Base-by-base conservation (phyloP, 2,888 invertebrate genomes). In the Torymus aiolomorphi region DNA sequence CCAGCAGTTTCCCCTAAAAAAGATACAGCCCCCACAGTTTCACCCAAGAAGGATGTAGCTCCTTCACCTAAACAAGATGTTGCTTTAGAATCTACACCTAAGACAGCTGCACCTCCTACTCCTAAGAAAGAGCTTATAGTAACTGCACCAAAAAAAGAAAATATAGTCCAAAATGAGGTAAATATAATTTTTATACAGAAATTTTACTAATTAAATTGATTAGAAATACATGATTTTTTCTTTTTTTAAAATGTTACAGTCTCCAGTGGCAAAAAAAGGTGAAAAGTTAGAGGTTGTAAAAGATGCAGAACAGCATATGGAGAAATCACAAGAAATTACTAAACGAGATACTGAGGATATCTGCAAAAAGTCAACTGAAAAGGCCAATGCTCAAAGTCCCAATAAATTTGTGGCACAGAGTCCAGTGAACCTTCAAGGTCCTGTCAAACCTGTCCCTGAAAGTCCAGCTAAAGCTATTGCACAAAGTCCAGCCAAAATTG, bases 311-410 rank as follows among this genome's bases (percentile, higher is more conserved):
- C 65, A 79, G 16, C 76, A 66, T 59, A n/a, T 59, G 0, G 80
- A 80, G 1, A 71, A 81, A 65, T 16, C 81, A 54, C 63, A 83
- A 78, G 80, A 76, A 77, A 57, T 73, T 75, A 75, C 77, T 14
- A 57, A 62, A 73, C 56, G 51, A 62, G 24, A 62, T 59, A 20
- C 54, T 2, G 79, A 79, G 8, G 76, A 75, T 14, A 12, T 82
- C 77, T 31, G 77, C n/a, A 66, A 52, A 61, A 74, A 72, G 18
- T 31, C 62, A 4, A 10, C n/a, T 0, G 18, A 14, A 49, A 76
- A 71, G 54, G 18, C 10, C 12, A 62, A 59, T 66, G 31, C 61
- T 42, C 76, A 76, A 42, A 79, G 78, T 71, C 78, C 80, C 59
- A 20, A 1, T 2, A 82, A 77, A 72, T 57, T 59, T 20, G 24